These are phyloP conservation scores for Natrix natrix DNA, from an alignment of 2,797 vertebrate genomes.

Conservation along the genomic window DNA sequence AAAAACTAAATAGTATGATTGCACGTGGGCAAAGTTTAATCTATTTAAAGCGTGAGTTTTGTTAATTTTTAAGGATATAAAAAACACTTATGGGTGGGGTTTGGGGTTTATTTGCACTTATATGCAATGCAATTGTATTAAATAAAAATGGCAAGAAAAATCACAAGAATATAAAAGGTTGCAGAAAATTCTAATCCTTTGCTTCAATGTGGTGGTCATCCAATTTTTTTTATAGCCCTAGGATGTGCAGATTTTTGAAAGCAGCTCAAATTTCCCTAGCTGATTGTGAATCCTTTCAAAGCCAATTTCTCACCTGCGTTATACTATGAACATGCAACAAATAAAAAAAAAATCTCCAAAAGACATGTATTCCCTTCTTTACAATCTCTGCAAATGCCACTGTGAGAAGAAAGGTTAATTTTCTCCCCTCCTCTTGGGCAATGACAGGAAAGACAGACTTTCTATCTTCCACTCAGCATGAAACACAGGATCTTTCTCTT, in stretches of 20 bases:
- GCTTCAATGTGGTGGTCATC: not conserved
- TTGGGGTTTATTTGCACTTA: not conserved
- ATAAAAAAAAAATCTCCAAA: not conserved
- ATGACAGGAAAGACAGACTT: not conserved
- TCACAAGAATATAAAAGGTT: not conserved
- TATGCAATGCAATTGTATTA: not conserved
- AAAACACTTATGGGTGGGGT: not conserved
- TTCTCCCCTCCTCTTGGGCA: no score
- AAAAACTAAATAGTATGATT: not conserved
- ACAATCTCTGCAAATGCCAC: not conserved
- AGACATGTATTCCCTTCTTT: not conserved
- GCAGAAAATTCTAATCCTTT: not conserved
- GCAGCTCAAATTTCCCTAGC: not conserved
- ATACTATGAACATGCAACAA: not conserved
- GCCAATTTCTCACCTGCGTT: not conserved
- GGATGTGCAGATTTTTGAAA: not conserved
- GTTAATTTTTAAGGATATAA: not conserved
- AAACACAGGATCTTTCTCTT: not conserved
- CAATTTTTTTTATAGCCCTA: not conserved
- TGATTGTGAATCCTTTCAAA: not conserved
- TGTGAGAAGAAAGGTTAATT: not conserved
- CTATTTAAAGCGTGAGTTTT: not conserved
- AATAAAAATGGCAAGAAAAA: not conserved
- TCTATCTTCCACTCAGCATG: not conserved
- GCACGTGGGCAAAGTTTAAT: not conserved